Percentiles rank a stretch among this genome's conserved stretches.
Conservation (phyloP, 1,140 invertebrate species). For the Latrodectus geometricus region DNA sequence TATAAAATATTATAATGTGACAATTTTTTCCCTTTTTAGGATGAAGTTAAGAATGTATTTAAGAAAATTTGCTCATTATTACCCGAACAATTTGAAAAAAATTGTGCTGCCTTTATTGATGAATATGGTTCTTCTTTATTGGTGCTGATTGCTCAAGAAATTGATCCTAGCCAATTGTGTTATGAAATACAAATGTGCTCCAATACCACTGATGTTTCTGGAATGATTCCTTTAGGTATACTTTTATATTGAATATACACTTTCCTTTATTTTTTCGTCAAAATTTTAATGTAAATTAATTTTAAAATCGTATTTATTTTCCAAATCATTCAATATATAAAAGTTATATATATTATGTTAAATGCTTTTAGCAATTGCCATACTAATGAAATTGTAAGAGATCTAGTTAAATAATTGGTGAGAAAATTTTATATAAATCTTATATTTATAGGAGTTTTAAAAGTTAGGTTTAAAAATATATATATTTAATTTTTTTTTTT, state of each 20-base stretch:
- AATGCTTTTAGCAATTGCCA: no score
- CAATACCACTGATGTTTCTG: neutral
- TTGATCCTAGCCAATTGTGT: constrained; percentile 58
- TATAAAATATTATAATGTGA: neutral
- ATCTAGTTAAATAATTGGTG: no score
- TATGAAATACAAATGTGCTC: constrained; percentile 44
- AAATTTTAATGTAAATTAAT: no score
- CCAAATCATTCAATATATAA: no score
- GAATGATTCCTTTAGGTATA: neutral
- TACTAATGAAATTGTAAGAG: no score
- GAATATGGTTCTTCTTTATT: constrained; percentile 64
- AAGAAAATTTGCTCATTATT: constrained; percentile 66
- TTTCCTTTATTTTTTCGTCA: neutral
- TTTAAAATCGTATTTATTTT: no score
- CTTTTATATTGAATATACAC: neutral
- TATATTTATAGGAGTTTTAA: no score
- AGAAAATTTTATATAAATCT: no score
- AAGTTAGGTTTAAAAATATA: no score
- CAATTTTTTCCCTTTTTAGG: constrained; percentile 63
- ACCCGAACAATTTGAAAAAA: constrained; percentile 59
- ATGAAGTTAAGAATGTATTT: constrained; percentile 64
- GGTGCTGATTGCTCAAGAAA: constrained; percentile 53
- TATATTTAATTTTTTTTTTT: no score
- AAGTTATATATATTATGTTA: no score
- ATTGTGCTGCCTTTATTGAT: constrained; percentile 66